Evolutionary conservation across 2,113 vertebrate genomes (phyloP), one percentile per base, ranked within the genome.

Genomic region (Egretta garzetta): DNA sequence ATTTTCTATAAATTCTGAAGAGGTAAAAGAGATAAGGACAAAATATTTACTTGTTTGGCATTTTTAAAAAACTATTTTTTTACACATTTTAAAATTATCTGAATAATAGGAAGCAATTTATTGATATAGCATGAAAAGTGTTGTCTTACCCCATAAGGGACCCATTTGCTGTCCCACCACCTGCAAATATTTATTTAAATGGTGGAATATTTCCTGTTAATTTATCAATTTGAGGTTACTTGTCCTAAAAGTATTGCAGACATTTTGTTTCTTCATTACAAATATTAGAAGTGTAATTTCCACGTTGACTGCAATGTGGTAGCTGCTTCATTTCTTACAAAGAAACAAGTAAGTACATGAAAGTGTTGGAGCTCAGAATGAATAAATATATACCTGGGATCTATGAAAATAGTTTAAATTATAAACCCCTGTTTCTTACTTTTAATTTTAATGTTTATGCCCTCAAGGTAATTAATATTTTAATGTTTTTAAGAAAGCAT

Each of bases 1-100:
- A 99, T 98, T 99, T 99, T 97, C 99, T 99, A 97, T 99, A 99
- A 97, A 99, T 99, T 98, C 99, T 99, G 88, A 60, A 96, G 66
- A 96, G 80, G 64, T 60, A 55, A 79, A 98, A 88, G 62, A 93
- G 27, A 91, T 41, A 95, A 83, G 22, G 39, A 80, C 32, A 86
- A 75, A 72, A 71, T 79, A 91, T 71, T 97, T 88, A 93, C 27
- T 87, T 6, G 18, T 27, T 32, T 58, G 27, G 12, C 59, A 12
- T n/a, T 67, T 50, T 43, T 43, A 43, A 14, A 43, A 43, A 43
- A 15, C 41, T 43, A 43, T 43, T 43, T 14, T 43, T 43, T 43
- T 43, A 43, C 41, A 9, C 55, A 56, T 62, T 86, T 76, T 23
- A 3, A 73, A 70, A 73, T 52, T 39, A 71, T 32, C 35, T 76